Conservation (phyloP, 2,888 invertebrate genomes). For the Ceriagrion tenellum region DNA sequence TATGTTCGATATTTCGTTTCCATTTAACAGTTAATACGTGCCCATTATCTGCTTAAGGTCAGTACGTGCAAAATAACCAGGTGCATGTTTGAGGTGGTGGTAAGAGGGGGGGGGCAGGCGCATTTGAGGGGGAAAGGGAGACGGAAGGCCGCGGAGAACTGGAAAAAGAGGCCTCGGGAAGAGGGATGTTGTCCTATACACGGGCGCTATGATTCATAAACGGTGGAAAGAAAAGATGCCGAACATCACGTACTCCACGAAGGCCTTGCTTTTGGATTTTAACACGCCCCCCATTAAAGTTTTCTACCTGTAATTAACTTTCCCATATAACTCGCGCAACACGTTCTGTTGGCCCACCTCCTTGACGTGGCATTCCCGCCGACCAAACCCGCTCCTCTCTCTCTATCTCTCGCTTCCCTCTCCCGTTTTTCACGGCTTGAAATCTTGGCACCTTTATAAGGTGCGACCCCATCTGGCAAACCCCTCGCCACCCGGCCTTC, state of each 20-base stretch:
- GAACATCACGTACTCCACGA: slow-evolving; percentile 42
- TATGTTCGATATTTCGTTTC: not conserved
- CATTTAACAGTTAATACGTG: not conserved
- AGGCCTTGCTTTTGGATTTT: slow-evolving; percentile 31
- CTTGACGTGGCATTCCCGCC: not conserved
- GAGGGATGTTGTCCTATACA: not conserved
- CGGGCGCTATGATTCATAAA: slow-evolving; percentile 9
- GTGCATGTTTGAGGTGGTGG: not conserved
- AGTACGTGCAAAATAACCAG: not conserved
- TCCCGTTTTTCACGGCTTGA: slow-evolving; percentile 3
- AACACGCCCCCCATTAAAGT: slow-evolving; percentile 64
- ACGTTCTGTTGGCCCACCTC: slow-evolving; percentile 59
- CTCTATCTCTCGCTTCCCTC: too few relatives aligned
- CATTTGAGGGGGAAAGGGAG: not conserved
- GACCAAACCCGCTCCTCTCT: not conserved
- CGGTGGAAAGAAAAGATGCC: slow-evolving; percentile 28
- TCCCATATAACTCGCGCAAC: slow-evolving; percentile 50
- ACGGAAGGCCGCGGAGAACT: not conserved
- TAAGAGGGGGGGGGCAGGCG: not conserved
- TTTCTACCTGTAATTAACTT: slow-evolving; percentile 62
- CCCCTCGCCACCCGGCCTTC: not conserved
- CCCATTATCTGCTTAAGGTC: not conserved
- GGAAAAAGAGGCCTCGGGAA: not conserved
- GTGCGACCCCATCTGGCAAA: slow-evolving; percentile 21
- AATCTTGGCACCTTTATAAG: slow-evolving; percentile 41